Conservation (phyloP, 1,140 invertebrate genomes). For the Cheumatopsyche charites region DNA sequence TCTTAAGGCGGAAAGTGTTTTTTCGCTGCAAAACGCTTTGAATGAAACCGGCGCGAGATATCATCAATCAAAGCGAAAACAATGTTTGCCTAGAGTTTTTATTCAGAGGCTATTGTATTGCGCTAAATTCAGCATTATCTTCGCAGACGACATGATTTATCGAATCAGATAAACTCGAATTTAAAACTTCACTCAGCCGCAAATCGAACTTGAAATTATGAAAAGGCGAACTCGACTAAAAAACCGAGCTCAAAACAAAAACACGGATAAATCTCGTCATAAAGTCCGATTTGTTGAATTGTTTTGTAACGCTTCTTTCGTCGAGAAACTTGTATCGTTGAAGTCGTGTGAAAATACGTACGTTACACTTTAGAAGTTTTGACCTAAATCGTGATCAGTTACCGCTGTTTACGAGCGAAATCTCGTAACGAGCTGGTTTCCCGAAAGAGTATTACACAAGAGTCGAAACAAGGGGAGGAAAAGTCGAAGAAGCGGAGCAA, state of each 20-base stretch:
- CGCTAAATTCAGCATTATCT: slow-evolving; percentile 1
- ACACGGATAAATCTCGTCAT: not conserved
- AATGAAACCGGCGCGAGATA: not conserved
- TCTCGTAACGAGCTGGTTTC: not conserved
- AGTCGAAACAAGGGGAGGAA: no score
- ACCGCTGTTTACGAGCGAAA: slow-evolving; percentile 11
- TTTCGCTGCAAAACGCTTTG: not conserved
- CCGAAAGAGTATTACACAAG: no score
- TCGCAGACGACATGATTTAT: slow-evolving; percentile 1
- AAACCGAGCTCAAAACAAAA: no score
- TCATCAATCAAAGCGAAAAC: slow-evolving; percentile 4
- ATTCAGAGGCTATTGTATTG: not conserved
- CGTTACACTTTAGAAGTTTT: slow-evolving; percentile 25
- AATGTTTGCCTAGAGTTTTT: slow-evolving; percentile 13
- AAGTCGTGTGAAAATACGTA: slow-evolving; percentile 3
- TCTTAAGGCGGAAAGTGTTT: slow-evolving; percentile 15
- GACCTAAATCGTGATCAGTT: slow-evolving; percentile 26
- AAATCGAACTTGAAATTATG: no score
- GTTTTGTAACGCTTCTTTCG: slow-evolving; percentile 16
- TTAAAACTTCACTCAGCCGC: no score
- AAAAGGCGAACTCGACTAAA: no score
- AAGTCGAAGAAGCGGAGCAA: no score
- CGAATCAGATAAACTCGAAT: not conserved
- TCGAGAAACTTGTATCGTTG: slow-evolving; percentile 1
- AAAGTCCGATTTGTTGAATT: slow-evolving; percentile 7